Base-by-base conservation (phyloP, 1,140 invertebrate species). In the Harlomillsia oculata region DNA sequence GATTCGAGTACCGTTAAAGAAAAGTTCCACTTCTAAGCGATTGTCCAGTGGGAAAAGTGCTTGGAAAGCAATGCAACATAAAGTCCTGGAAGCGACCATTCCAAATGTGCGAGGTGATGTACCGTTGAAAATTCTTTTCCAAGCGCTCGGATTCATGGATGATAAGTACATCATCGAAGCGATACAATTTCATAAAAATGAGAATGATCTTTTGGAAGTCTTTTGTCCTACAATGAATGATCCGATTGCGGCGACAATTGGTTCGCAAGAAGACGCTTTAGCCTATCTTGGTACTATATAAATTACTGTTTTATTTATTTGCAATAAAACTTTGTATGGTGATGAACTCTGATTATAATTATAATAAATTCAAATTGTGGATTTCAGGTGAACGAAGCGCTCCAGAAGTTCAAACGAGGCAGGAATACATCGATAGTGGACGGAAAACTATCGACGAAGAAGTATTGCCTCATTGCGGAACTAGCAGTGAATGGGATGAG, bases 391-490 rank as follows among this genome's bases (percentile, higher is more conserved):
- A 11, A 14, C 20, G 40, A 14, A 41, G 16, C 40, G 20, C 6
- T 6, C 20, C 6, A 20, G 20, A 6, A 11, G 20, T 41, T 8
- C 20, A 18, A 6, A 41, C 16, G 20, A 14, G 20, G 16, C 20
- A 41, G 5, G 6, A 20, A 14, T 8, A 8, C 20, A 14, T 6
- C 11, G 8, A 14, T 41, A 41, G 16, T 41, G 11, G 8, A 6
- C 11, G 20, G 20, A 6, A 8, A 41, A 8, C 21, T 62, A 8
- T 44, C 37, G 1, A 39, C n/a, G n/a, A 98, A 69, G 94, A 98
- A 85, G 96, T 98, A 89, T 80, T 99, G 63, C 95, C 96, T 5
- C 95, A 99, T 75, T 91, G 98, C 56, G 95, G 95, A 62, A 90
- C 97, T 5, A 93, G 89, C 43, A 92, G 97, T 72, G 97, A 95